phyloP scores from a whole-genome alignment of 1,140 invertebrate species.

The Drosophila pectinifera region DNA sequence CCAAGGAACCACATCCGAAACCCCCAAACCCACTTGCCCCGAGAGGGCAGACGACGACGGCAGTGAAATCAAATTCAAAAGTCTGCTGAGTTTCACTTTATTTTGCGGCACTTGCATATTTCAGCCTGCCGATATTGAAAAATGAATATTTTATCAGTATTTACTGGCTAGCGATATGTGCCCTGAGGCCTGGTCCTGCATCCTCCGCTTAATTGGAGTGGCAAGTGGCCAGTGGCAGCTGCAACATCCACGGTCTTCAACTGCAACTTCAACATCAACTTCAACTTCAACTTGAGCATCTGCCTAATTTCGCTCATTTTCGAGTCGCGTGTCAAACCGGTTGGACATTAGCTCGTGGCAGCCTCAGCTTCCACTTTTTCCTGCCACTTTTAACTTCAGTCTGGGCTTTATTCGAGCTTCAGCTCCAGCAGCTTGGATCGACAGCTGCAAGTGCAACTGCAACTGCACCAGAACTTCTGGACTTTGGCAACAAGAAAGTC shows the following conservation, averaged over 20 bases:
- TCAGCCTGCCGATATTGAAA: constrained; percentile 55
- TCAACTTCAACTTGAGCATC: constrained; percentile 18
- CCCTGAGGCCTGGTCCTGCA: constrained; percentile 21
- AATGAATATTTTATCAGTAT: constrained; percentile 70
- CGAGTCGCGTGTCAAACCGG: constrained; percentile 51
- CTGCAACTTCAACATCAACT: background rate
- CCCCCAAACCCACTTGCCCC: constrained; percentile 17
- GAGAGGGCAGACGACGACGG: background rate
- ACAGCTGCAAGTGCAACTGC: constrained; percentile 33
- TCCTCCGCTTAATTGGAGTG: constrained; percentile 41
- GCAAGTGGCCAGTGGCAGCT: constrained; percentile 27
- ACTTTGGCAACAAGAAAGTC: constrained; percentile 2
- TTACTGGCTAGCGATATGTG: constrained; percentile 20
- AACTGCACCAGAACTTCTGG: constrained; percentile 9
- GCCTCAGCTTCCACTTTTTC: constrained; percentile 10
- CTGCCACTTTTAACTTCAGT: constrained; percentile 17
- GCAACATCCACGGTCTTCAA: constrained; percentile 8
- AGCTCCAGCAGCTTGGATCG: constrained; percentile 3
- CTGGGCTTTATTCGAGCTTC: background rate
- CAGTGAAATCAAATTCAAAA: constrained; percentile 67
- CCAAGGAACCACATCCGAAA: constrained; percentile 39
- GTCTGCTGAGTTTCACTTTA: constrained; percentile 56
- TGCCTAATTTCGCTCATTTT: constrained; percentile 45
- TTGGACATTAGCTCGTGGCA: constrained; percentile 42
- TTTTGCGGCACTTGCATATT: constrained; percentile 45